phyloP scores from a whole-genome alignment of 2,797 vertebrate species.

The Glyptemys insculpta region DNA sequence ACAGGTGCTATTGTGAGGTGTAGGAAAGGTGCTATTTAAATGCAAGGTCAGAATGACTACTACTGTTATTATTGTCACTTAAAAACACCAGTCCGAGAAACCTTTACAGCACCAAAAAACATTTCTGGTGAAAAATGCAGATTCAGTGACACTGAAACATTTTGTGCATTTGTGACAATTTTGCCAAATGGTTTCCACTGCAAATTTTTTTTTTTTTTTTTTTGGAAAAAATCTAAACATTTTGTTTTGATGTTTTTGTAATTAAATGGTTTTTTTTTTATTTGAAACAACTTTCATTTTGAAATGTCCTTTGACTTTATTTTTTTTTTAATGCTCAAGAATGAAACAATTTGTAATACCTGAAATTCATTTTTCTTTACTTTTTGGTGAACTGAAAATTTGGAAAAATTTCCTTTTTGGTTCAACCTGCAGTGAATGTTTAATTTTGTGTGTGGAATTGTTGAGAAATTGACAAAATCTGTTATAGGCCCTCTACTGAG shows the following conservation, averaged over 20 bases:
- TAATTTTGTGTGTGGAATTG: not conserved
- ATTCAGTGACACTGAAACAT: not conserved
- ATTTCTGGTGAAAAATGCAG: not conserved
- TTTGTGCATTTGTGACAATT: not conserved
- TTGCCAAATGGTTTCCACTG: not conserved
- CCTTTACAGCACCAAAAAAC: too few relatives aligned
- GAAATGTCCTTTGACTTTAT: not conserved
- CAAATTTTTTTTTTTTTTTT: not conserved
- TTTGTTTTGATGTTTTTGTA: not conserved
- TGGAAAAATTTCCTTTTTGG: not conserved
- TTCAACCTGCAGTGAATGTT: not conserved
- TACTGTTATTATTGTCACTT: not conserved
- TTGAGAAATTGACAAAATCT: not conserved
- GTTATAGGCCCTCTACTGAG: not conserved
- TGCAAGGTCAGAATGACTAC: not conserved
- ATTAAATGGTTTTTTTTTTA: not conserved
- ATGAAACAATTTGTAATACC: not conserved
- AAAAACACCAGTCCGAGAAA: rapidly evolving
- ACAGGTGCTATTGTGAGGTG: not conserved
- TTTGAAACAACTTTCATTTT: not conserved
- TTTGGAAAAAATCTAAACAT: not conserved
- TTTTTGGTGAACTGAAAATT: not conserved
- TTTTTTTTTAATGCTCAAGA: not conserved
- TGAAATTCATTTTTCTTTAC: not conserved
- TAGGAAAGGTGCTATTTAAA: not conserved